Conservation (phyloP, 2,888 invertebrate genomes). For the Dynastes tityus region DNA sequence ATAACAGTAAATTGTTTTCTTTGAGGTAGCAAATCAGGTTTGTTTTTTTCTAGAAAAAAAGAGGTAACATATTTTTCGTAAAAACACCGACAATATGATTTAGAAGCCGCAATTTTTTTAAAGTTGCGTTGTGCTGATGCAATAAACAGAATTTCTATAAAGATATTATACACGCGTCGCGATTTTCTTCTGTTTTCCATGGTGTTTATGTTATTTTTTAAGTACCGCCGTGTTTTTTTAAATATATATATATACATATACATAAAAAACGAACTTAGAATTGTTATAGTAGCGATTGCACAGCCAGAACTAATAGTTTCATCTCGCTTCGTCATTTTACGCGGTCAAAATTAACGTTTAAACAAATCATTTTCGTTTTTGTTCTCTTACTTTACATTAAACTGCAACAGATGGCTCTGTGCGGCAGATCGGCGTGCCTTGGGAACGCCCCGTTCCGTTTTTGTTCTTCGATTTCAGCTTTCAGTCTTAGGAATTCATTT, state of each 20-base stretch:
- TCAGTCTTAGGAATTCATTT: constrained; percentile 65
- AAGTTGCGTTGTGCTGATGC: background rate
- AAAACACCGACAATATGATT: too few species aligned
- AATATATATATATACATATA: background rate
- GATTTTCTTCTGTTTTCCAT: background rate
- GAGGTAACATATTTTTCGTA: background rate
- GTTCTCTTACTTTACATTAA: constrained; percentile 61
- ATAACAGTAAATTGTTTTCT: too few species aligned
- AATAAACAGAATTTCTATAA: background rate
- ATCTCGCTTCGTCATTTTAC: constrained; percentile 4
- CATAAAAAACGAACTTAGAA: constrained; percentile 13
- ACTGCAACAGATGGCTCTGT: constrained; percentile 69
- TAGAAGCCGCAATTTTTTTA: too few species aligned
- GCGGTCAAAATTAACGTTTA: background rate
- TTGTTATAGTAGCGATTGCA: constrained; percentile 24
- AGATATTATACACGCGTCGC: background rate
- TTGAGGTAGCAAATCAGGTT: too few species aligned
- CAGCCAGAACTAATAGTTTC: constrained; percentile 33
- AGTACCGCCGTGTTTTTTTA: constrained; percentile 18
- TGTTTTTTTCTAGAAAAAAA: background rate
- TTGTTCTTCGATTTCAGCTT: constrained; percentile 62
- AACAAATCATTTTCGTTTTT: background rate
- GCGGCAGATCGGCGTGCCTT: constrained; percentile 65
- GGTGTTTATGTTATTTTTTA: background rate
- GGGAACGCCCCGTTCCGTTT: constrained; percentile 58